Evolutionary conservation across 2,888 invertebrate species (phyloP), one percentile per base, ranked within the genome.

Genomic region (Unio delphinus): DNA sequence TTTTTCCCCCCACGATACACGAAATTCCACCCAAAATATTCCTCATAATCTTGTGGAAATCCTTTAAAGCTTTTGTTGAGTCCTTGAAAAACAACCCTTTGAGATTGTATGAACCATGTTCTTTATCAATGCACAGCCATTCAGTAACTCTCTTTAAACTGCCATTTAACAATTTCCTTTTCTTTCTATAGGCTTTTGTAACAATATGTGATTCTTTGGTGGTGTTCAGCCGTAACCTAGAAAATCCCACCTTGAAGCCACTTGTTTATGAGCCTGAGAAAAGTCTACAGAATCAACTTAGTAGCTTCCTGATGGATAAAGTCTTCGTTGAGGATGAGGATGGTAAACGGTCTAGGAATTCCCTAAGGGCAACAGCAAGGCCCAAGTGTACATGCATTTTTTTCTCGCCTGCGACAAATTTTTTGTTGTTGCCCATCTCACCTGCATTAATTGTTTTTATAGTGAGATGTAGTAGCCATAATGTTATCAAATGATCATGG

Each of bases 201-300:
- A 95, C 95, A n/a, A 93, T 99, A 67, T 99, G 99, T 91, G 99
- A 99, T 92, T 92, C 97, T 81, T 92, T 99, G 83, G 94, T 99
- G 23, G 93, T 97, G 82, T 99, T 98, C 92, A 96, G 96, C 85
- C 95, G 95, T 90, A 95, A 96, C 86, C 90, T 97, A 81, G 87
- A 90, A 64, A 86, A 85, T 68, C 78, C 81, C 23, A 73, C 79
- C 18, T 73, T 89, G 74, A 83, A 82, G 63, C 89, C 92, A 75
- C 92, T 98, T 67, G 94, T 95, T 73, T 95, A 94, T 88, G 94
- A 95, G 88, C 95, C 97, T 0, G 96, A 96, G 88, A 91, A 92
- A 83, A 92, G 80, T 68, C 93, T 97, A 80, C 95, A 95, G 89
- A 92, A 93, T 74, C 93, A 96, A 88, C 92, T 99, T 78, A 96